Base-by-base conservation (phyloP, 2,888 invertebrate genomes). In the Linnaemya vulpina region DNA sequence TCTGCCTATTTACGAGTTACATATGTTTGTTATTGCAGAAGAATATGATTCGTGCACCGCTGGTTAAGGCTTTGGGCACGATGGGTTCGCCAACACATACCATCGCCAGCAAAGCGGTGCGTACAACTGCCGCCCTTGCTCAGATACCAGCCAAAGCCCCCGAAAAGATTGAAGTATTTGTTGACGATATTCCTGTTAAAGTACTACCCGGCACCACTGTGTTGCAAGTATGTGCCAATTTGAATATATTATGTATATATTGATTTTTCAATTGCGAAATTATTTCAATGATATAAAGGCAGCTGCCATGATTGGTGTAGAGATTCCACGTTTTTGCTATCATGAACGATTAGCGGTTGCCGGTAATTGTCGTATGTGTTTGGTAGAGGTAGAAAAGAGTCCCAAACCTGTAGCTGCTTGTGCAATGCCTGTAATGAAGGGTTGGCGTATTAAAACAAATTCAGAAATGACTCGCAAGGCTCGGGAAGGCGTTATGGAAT, bases 381-480 rank as follows among this genome's bases (percentile, higher is more conserved):
- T 99, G 38, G 99, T 99, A 0, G 99, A 99, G 93, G 98, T 99
- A 13, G 99, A 99, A 92, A 99, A 98, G 92, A 98, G 98, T 55
- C 96, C 98, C 1, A 98, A 99, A 94, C 99, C 99, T 0, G 97
- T 98, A 0, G 99, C 99, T 10, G 98, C 99, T 0, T 99, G 99
- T 93, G 99, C 99, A 15, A 99, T 99, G 99, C 99, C 99, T 0
- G 99, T 99, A 0, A 98, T 99, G 99, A 99, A 99, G 93, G 99
- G 99, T n/a, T 98, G 98, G 99, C 95, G 97, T 87, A 95, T 99
- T 22, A 99, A 99, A 92, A 99, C 99, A 22, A 97, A 99, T 92
- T 99, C 99, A 0, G 98, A 98, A 88, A 94, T 99, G 93, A 98
- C 98, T 0, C 94, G 94, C 86, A 95, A 96, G 91, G 95, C 95